These are phyloP conservation scores for Ciconia nigra DNA, from an alignment of 2,797 vertebrate species.

Conservation along the genomic window DNA sequence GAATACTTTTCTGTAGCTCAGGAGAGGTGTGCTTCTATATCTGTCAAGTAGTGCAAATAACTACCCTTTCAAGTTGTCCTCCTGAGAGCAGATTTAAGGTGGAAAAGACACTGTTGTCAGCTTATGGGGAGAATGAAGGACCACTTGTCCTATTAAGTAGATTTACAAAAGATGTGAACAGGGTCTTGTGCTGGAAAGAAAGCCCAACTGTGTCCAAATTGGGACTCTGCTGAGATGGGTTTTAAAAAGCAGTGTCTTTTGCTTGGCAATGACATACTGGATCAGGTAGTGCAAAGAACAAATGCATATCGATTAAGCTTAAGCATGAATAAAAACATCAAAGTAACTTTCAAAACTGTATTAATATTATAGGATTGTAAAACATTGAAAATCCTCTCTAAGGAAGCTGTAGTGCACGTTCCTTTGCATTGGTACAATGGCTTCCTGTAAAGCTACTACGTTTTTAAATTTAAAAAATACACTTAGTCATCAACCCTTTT, in stretches of 20 bases:
- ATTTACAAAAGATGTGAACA: not conserved
- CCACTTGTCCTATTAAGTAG: not conserved
- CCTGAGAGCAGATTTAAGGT: not conserved
- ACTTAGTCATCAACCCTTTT: constrained; percentile 10
- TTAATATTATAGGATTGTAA: not conserved
- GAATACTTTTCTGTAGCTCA: not conserved
- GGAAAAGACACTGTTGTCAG: not conserved
- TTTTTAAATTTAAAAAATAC: constrained; percentile 2
- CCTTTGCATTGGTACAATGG: not conserved
- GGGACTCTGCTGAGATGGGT: not conserved
- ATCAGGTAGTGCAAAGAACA: not conserved
- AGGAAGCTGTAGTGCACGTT: not conserved
- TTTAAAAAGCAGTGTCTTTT: not conserved
- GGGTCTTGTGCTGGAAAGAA: not conserved
- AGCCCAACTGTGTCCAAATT: not conserved
- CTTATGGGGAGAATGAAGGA: not conserved
- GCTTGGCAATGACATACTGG: not conserved
- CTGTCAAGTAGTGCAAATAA: not conserved
- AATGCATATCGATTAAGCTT: not conserved
- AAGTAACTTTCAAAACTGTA: not conserved
- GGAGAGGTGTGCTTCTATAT: not conserved
- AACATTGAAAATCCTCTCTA: not conserved
- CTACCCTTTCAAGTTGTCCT: not conserved
- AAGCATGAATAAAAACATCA: not conserved
- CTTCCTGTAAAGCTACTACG: constrained; percentile 23